Conservation (phyloP, 2,888 invertebrate genomes). For the Synanthedon tipuliformis region DNA sequence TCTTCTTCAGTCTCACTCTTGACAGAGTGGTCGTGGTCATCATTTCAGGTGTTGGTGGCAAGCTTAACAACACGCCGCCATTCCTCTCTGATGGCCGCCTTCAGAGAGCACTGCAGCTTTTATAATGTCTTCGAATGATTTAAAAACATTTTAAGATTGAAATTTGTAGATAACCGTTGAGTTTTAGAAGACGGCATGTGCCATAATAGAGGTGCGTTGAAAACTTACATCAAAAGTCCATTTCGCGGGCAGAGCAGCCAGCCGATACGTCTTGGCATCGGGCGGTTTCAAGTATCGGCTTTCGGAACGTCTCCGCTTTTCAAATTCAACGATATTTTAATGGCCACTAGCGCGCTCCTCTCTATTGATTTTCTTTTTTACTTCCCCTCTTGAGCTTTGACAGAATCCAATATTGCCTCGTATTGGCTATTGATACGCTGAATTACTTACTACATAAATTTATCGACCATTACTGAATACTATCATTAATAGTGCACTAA, state of each 20-base stretch:
- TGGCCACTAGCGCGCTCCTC: conserved; percentile 53
- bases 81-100: too few relatives aligned
- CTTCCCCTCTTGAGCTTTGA: conserved; percentile 19
- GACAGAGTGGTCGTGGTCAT: too few relatives aligned
- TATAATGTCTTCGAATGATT: too few relatives aligned
- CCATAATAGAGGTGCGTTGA: conserved; percentile 21
- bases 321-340: conserved; percentile 67
- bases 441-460: too few relatives aligned
- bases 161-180: conserved; percentile 10
- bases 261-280: conserved; percentile 46
- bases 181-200: neutral
- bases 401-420: conserved; percentile 46
- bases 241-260: conserved; percentile 24
- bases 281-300: conserved; percentile 28
- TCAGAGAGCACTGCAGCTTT: too few relatives aligned
- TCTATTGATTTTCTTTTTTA: conserved; percentile 43
- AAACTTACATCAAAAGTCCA: conserved; percentile 61
- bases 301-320: conserved; percentile 46
- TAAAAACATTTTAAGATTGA: neutral
- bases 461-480: too few relatives aligned
- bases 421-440: conserved; percentile 45
- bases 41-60: too few relatives aligned
- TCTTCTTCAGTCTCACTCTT: too few relatives aligned
- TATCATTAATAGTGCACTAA: too few relatives aligned
- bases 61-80: too few relatives aligned